Evolutionary conservation across 1,140 invertebrate species (phyloP), one percentile per base, ranked within the genome.

Genomic region (Leptestheria dahalacensis): DNA sequence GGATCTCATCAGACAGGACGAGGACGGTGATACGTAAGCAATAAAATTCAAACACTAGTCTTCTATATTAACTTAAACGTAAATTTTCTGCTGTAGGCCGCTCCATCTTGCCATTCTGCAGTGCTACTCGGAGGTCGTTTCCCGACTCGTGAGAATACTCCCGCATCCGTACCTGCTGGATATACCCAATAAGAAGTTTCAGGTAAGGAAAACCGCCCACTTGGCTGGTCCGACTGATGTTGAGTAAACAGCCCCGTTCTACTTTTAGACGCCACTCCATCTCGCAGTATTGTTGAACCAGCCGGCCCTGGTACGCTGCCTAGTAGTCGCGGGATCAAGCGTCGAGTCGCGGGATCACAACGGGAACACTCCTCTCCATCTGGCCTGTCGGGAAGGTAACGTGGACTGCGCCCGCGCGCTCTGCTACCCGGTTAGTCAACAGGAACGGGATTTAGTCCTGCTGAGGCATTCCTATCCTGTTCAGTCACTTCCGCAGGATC

Each of bases 21-120:
- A 82, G 59, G 81, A 84, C 63, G 83, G 83, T 48, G 82, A 85
- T 67, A 84, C 82, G 81, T 83, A 75, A 82, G 81, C 61, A 48
- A 61, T 55, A 41, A 48, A 60, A 41, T 20, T 47, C 11, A 12
- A 48, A 9, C 6, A 41, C 33, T 9, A 41, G 15, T 33, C 48
- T 26, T 18, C 20, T 12, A 25, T 29, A 41, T 23, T 28, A 33
- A 61, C n/a, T 41, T 41, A 57, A 21, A 50, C 50, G 41, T 28
- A 54, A 21, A 26, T 21, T n/a, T 56, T 18, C 61, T 63, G 63
- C 73, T 73, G 11, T 72, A 88, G 85, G 57, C 77, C 82, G 66
- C 72, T 91, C 48, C 87, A 91, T 69, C 76, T 85, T 61, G 82
- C 85, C 15, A 82, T 89, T 50, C 78, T 87, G 52, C 77, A 83